Conservation (phyloP, 2,888 invertebrate genomes). For the Phytoseiulus persimilis region DNA sequence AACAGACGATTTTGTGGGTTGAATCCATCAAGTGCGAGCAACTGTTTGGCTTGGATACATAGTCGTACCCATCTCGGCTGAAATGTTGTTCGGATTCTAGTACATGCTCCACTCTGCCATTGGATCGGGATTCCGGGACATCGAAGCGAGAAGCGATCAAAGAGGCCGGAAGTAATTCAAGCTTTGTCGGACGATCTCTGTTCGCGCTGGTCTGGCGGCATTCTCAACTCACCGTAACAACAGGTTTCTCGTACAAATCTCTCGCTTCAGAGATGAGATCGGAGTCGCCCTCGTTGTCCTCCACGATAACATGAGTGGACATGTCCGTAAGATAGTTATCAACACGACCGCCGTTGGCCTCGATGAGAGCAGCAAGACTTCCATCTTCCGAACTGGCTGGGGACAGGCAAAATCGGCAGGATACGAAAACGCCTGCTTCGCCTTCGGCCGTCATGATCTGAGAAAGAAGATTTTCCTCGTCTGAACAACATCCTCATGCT, state of each 20-base stretch:
- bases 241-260: slow-evolving; percentile 85
- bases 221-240: slow-evolving; percentile 58
- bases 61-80: slow-evolving; percentile 64
- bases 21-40: slow-evolving; percentile 14
- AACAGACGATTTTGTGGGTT: slow-evolving; percentile 22
- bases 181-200: too few relatives aligned
- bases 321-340: slow-evolving; percentile 80
- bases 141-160: too few relatives aligned
- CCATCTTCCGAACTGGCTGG: slow-evolving; percentile 18
- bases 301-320: slow-evolving; percentile 75
- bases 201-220: not conserved
- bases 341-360: slow-evolving; percentile 65
- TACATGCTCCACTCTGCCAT: slow-evolving; percentile 39
- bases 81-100: slow-evolving; percentile 43
- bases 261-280: slow-evolving; percentile 78
- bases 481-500: too few relatives aligned
- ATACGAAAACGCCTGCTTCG: not conserved
- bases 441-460: not conserved
- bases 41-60: slow-evolving; percentile 49
- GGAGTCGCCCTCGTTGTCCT: slow-evolving; percentile 72
- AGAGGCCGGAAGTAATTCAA: too few relatives aligned
- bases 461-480: not conserved
- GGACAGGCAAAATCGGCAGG: slow-evolving; percentile 11
- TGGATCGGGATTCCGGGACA: not conserved
- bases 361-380: not conserved